Conservation (phyloP, 2,888 invertebrate species). For the Drosophila merina region DNA sequence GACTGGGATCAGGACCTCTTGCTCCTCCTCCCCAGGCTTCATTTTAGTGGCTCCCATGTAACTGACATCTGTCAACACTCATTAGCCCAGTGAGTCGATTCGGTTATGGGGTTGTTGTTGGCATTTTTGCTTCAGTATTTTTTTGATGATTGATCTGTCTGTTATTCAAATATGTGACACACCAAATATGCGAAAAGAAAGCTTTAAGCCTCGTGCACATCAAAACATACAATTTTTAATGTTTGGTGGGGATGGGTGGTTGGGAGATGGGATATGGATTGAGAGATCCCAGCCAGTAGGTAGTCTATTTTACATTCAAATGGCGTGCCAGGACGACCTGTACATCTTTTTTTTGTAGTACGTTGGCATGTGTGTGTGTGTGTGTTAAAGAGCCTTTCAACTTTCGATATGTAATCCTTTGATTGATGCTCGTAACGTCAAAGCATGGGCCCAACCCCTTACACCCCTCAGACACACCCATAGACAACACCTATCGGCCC, state of each 20-base stretch:
- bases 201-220: conserved; percentile 64
- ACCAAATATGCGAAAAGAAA: conserved; percentile 35
- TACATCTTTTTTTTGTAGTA: background rate
- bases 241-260: conserved; percentile 51
- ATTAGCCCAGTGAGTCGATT: conserved; percentile 57
- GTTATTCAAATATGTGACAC: conserved; percentile 59
- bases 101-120: conserved; percentile 13
- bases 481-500: conserved; percentile 32
- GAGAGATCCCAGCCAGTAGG: conserved; percentile 15
- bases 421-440: conserved; percentile 70
- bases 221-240: conserved; percentile 60
- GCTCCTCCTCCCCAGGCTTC: conserved; percentile 9
- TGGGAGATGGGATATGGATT: conserved; percentile 5
- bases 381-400: conserved; percentile 71
- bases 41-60: conserved; percentile 12
- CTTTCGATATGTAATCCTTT: conserved; percentile 79
- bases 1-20: conserved; percentile 14
- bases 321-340: conserved; percentile 48
- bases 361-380: conserved; percentile 31
- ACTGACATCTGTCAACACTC: conserved; percentile 60
- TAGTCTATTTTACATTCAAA: conserved; percentile 72
- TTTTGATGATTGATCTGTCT: conserved; percentile 65
- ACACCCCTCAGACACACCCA: conserved; percentile 10
- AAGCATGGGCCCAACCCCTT: conserved; percentile 38
- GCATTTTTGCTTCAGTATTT: conserved; percentile 23